Conservation (phyloP, 2,797 vertebrate species). For the Coranthus polyacanthus region DNA sequence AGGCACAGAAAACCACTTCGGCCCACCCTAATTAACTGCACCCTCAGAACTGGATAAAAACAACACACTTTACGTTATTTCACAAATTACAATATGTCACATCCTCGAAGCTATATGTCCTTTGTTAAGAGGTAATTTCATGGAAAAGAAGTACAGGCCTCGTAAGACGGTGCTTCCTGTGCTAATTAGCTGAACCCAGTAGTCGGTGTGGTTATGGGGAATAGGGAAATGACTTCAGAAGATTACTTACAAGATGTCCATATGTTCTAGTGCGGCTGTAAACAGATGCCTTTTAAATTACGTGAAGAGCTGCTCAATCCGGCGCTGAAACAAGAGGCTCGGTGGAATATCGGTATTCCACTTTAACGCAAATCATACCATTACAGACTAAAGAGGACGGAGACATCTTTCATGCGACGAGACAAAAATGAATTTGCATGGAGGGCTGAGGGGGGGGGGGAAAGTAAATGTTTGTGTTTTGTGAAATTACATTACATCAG, state of each 20-base stretch:
- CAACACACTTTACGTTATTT: constrained; percentile 9
- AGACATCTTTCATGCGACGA: too few relatives aligned
- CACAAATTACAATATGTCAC: constrained; percentile 12
- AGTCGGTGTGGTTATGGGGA: constrained; percentile 4
- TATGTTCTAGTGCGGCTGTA: constrained; percentile 5
- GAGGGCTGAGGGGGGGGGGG: too few relatives aligned
- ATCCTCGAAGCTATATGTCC: not conserved
- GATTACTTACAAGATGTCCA: too few relatives aligned
- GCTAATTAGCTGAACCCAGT: constrained; percentile 16
- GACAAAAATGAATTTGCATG: too few relatives aligned
- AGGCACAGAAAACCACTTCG: constrained; percentile 12
- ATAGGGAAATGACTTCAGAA: not conserved
- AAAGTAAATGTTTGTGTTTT: too few relatives aligned
- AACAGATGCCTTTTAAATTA: constrained; percentile 8
- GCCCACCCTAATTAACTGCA: constrained; percentile 47
- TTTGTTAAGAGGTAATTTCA: constrained; percentile 16
- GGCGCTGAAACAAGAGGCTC: not conserved
- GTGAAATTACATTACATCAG: too few relatives aligned
- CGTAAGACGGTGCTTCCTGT: not conserved
- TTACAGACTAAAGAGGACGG: not conserved
- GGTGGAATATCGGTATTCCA: constrained; percentile 3
- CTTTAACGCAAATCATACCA: not conserved
- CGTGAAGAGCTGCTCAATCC: not conserved
- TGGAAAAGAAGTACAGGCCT: not conserved
- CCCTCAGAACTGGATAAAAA: constrained; percentile 27